A percentile compares a stretch with the other conserved stretches of the same genome.
These are phyloP conservation scores for Heteropelma amictum DNA, from an alignment of 2,888 invertebrate genomes.

Conservation along the genomic window DNA sequence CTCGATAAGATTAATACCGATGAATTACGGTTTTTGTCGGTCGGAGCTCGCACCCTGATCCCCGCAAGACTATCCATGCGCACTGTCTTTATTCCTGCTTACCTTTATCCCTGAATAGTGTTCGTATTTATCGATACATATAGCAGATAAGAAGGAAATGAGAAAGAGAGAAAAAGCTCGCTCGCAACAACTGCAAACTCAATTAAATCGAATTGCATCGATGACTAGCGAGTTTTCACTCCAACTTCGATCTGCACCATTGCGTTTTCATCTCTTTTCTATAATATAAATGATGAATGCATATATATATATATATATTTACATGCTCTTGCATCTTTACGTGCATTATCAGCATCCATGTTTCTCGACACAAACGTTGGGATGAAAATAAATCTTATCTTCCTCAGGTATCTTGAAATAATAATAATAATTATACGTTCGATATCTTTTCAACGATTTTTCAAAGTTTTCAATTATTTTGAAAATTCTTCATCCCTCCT, in stretches of 20 bases:
- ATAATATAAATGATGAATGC: neutral
- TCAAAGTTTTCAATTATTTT: too few relatives aligned
- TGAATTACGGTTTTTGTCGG: slow-evolving; percentile 57
- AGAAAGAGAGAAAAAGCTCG: slow-evolving; percentile 15
- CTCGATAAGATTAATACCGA: slow-evolving; percentile 59
- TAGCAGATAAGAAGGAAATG: slow-evolving; percentile 55
- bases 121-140: slow-evolving; percentile 58
- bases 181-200: slow-evolving; percentile 55
- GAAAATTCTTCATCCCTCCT: too few relatives aligned
- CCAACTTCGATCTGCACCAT: slow-evolving; percentile 51
- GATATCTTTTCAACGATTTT: too few relatives aligned
- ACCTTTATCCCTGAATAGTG: slow-evolving; percentile 40
- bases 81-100: slow-evolving; percentile 16
- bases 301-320: neutral
- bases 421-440: neutral
- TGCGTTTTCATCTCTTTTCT: slow-evolving; percentile 33
- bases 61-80: slow-evolving; percentile 3
- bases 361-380: neutral
- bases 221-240: slow-evolving; percentile 61
- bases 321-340: slow-evolving; percentile 3
- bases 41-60: slow-evolving; percentile 5
- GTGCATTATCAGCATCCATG: neutral
- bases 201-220: slow-evolving; percentile 63
- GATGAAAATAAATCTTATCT: neutral
- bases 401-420: neutral